Evolutionary conservation across 2,113 vertebrate species (phyloP), one percentile per base, ranked within the genome.

Genomic region (Monarcha castaneiventris): DNA sequence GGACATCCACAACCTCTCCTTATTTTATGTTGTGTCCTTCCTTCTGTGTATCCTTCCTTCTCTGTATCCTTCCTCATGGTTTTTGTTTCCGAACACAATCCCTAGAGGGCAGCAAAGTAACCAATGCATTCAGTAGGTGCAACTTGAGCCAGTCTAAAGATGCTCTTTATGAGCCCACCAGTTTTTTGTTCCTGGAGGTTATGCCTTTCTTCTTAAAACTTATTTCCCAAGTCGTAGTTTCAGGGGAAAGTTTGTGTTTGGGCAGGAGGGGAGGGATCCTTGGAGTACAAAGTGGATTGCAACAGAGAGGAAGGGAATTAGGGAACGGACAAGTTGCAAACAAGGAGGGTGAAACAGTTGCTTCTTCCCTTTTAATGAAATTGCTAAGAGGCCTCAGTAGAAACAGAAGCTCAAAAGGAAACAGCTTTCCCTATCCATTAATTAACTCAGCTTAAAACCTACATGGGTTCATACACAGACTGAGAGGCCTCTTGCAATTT

Each of bases 121-220:
- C 30, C 35, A 52, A 0, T 30, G 22, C 14, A 3, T 68, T 94
- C 35, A 32, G 56, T 61, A 46, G 9, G 16, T 67, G 21, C 21
- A 22, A 13, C n/a, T 41, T 0, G 0, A 22, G 18, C 18, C 44
- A 11, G 22, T n/a, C 19, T 35, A 9, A 68, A 35, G 30, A 49
- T 39, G 54, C 11, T 81, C 82, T 61, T 44, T 16, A 18, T 39
- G 16, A 85, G 7, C 23, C 19, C 64, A 7, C 10, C 9, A 11
- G 15, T 16, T 91, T 82, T 59, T 79, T 2, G 2, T 61, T 64
- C 58, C 39, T 73, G 33, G 66, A 64, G 17, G 12, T 56, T 20
- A 48, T 51, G 6, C 20, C 16, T 90, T 91, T 79, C 35, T 87
- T 44, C 49, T 73, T 68, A 56, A 85, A 82, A 63, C 3, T 15